Evolutionary conservation across 2,113 vertebrate species (phyloP).

Genomic region (Petrocephalus microphthalmus): DNA sequence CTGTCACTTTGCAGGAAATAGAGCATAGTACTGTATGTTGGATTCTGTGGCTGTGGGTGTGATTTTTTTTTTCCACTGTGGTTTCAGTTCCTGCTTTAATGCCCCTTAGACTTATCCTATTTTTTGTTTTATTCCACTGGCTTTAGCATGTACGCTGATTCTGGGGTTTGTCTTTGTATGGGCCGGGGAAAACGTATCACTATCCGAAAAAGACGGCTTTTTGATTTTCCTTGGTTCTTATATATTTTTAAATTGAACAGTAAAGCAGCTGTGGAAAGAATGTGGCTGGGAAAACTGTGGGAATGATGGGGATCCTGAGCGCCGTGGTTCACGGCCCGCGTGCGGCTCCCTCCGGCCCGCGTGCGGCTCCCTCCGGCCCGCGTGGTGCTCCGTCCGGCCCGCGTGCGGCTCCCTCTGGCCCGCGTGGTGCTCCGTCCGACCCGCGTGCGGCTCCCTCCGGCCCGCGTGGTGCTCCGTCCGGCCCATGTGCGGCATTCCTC

Average conservation of each 20-base stretch:
- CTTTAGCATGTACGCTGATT: not conserved
- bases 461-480: too few species aligned
- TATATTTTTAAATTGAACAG: not conserved
- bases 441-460: too few species aligned
- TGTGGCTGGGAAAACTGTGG: not conserved
- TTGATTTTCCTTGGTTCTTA: not conserved
- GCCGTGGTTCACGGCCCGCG: not conserved
- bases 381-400: too few species aligned
- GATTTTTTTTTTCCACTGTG: not conserved
- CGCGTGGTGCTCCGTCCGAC: too few species aligned
- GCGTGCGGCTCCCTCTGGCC: too few species aligned
- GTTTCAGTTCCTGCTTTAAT: not conserved
- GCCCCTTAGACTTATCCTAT: not conserved
- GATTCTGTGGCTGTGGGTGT: not conserved
- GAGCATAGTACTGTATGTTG: slow-evolving; percentile 4
- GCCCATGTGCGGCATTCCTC: not conserved
- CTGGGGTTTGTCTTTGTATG: not conserved
- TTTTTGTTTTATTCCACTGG: not conserved
- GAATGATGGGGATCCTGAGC: not conserved
- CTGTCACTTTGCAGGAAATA: not conserved
- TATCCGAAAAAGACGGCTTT: not conserved
- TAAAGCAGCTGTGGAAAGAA: not conserved
- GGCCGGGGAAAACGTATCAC: not conserved
- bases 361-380: too few species aligned
- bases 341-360: not conserved